These are phyloP conservation scores for Zophobas atratus DNA, from an alignment of 1,140 invertebrate species.

Conservation along the genomic window DNA sequence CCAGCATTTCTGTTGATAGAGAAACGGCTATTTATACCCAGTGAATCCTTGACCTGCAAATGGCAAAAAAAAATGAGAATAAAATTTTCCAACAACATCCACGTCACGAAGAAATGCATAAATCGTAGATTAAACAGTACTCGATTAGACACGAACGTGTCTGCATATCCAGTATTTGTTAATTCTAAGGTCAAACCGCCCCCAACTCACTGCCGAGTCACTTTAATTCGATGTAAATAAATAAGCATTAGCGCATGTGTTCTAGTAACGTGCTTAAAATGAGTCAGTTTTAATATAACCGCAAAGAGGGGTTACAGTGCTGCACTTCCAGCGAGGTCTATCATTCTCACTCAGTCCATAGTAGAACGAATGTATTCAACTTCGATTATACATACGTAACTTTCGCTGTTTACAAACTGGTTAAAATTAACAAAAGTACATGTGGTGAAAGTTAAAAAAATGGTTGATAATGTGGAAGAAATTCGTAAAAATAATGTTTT, in stretches of 20 bases:
- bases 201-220: slow-evolving; percentile 8
- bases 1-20: too few species aligned
- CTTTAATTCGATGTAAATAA: slow-evolving; percentile 27
- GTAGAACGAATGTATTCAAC: slow-evolving; percentile 13
- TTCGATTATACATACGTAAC: slow-evolving; percentile 33
- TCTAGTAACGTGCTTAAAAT: slow-evolving; percentile 37
- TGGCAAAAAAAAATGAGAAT: too few species aligned
- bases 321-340: slow-evolving; percentile 14
- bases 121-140: too few species aligned
- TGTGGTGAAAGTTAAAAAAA: slow-evolving; percentile 35
- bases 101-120: too few species aligned
- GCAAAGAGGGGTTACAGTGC: slow-evolving; percentile 23
- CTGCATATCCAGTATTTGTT: neutral
- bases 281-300: slow-evolving; percentile 14
- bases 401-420: slow-evolving; percentile 25
- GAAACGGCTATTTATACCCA: too few species aligned
- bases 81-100: too few species aligned
- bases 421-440: slow-evolving; percentile 21
- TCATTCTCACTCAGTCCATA: slow-evolving; percentile 17
- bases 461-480: slow-evolving; percentile 24
- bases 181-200: slow-evolving; percentile 13
- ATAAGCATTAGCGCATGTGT: slow-evolving; percentile 26
- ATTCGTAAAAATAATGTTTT: slow-evolving; percentile 8
- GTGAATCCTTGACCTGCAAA: too few species aligned
- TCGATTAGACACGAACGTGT: neutral